Evolutionary conservation across 2,113 vertebrate genomes (phyloP).

Genomic region (Poicephalus gulielmi): DNA sequence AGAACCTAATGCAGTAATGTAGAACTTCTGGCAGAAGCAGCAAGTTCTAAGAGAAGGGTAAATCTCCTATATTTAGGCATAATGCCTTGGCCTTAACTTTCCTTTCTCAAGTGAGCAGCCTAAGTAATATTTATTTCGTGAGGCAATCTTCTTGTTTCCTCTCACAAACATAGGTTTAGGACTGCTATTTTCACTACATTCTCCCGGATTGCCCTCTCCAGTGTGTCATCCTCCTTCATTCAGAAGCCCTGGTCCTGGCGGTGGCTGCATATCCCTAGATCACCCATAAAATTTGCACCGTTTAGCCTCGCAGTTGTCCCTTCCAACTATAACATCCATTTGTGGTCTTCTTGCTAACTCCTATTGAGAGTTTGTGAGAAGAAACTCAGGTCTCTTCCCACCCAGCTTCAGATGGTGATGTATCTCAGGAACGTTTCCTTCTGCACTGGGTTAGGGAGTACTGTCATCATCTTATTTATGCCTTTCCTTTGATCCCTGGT

Average conservation of each 20-base stretch:
- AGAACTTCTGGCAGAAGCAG: slow-evolving; percentile 50
- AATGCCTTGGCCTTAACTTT: slow-evolving; percentile 49
- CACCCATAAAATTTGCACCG: background rate
- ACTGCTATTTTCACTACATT: background rate
- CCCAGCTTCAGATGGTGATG: background rate
- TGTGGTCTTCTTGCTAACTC: background rate
- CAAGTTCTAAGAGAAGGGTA: slow-evolving; percentile 41
- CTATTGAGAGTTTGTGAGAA: background rate
- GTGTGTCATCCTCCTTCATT: background rate
- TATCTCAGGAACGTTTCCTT: background rate
- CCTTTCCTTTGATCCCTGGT: background rate
- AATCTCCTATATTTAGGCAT: slow-evolving; percentile 50
- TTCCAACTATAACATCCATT: background rate
- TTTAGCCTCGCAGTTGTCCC: background rate
- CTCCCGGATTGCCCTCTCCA: background rate
- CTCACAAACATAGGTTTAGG: background rate
- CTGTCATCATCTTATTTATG: background rate
- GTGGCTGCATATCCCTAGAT: background rate
- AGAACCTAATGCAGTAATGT: slow-evolving; percentile 16
- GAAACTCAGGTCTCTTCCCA: background rate
- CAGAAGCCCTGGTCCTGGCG: background rate
- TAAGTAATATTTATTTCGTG: slow-evolving; percentile 62
- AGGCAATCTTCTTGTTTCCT: slow-evolving; percentile 59
- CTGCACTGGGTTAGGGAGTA: background rate
- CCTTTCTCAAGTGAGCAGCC: slow-evolving; percentile 34